phyloP scores from a whole-genome alignment of 2,113 vertebrate species.

The Labeo catla region DNA sequence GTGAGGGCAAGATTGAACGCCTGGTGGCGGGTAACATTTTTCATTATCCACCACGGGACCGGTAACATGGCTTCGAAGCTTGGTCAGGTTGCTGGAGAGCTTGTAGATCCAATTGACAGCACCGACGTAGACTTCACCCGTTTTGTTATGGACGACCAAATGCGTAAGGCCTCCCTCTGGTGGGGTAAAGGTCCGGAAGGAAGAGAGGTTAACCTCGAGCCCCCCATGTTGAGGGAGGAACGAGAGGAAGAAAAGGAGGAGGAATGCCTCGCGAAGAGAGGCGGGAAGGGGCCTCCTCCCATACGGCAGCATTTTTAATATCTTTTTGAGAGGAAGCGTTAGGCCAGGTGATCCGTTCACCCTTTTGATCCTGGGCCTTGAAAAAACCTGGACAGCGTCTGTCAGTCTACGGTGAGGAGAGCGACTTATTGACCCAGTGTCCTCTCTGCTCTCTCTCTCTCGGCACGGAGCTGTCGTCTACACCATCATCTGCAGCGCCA shows the following conservation, averaged over 20 bases:
- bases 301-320: slow-evolving; percentile 74
- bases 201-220: slow-evolving; percentile 55
- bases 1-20: slow-evolving; percentile 92
- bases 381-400: slow-evolving; percentile 26
- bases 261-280: slow-evolving; percentile 68
- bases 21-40: slow-evolving; percentile 94
- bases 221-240: slow-evolving; percentile 27
- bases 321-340: slow-evolving; percentile 56
- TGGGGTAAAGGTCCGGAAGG: slow-evolving; percentile 83
- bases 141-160: slow-evolving; percentile 91
- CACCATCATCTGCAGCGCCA: slow-evolving; percentile 67
- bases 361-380: slow-evolving; percentile 19
- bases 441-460: slow-evolving; percentile 49
- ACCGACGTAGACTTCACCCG: slow-evolving; percentile 91
- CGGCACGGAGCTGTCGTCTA: slow-evolving; percentile 60
- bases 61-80: slow-evolving; percentile 88
- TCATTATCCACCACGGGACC: slow-evolving; percentile 96
- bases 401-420: slow-evolving; percentile 43
- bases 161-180: slow-evolving; percentile 92
- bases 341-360: slow-evolving; percentile 33
- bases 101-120: slow-evolving; percentile 97
- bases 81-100: slow-evolving; percentile 90
- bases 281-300: slow-evolving; percentile 68
- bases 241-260: slow-evolving; percentile 66
- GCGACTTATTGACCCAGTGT: slow-evolving; percentile 54